These are phyloP conservation scores for Menidia beryllina DNA, from an alignment of 2,113 vertebrate species.

Conservation along the genomic window DNA sequence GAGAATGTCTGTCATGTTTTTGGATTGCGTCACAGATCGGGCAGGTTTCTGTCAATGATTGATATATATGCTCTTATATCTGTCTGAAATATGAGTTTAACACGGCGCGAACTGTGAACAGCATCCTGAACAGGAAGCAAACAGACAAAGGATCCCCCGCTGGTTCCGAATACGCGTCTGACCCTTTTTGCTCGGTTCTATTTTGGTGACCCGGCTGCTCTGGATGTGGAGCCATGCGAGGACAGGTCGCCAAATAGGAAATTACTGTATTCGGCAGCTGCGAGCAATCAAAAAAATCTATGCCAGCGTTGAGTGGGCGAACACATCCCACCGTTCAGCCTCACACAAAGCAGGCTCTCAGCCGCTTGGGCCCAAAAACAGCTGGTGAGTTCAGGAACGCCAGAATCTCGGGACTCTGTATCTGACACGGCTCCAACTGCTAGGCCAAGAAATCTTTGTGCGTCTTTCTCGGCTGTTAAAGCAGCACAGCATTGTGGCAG, in stretches of 20 bases:
- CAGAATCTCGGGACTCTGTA: conserved; percentile 25
- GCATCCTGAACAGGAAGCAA: no score
- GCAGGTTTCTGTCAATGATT: not conserved
- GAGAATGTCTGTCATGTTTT: not conserved
- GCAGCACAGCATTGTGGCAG: not conserved
- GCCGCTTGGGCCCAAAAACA: conserved; percentile 21
- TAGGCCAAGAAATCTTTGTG: not conserved
- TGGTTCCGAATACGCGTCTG: no score
- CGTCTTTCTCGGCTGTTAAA: not conserved
- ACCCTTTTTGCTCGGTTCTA: no score
- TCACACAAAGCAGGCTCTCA: conserved; percentile 2
- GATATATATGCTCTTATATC: not conserved
- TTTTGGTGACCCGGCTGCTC: no score
- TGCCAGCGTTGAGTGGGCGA: not conserved
- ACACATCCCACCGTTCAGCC: not conserved
- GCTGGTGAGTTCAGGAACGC: conserved; percentile 10
- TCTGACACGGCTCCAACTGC: not conserved
- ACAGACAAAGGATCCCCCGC: no score
- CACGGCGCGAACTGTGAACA: no score
- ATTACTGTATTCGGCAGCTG: not conserved
- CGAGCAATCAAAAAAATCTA: not conserved
- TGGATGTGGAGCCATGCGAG: no score
- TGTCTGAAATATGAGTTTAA: not conserved
- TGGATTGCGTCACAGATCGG: no score
- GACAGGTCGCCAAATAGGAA: not conserved